These are phyloP conservation scores for Phacellophora camtschatica DNA, from an alignment of 30 jellyfish, hydroid and myxozoan genomes.

Conservation along the genomic window DNA sequence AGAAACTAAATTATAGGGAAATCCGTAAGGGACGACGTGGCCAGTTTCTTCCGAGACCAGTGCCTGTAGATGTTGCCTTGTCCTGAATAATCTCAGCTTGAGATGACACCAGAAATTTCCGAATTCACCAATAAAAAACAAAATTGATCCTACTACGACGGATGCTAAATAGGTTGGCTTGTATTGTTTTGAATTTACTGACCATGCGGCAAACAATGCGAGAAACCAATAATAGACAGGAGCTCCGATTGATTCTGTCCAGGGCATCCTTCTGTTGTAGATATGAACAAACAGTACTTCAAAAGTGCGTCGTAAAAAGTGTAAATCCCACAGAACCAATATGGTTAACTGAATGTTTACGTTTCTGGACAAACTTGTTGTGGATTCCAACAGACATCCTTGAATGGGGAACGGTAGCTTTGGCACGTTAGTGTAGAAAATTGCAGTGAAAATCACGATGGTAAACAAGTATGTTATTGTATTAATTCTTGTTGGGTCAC, in stretches of 20 bases:
- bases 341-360: neutral
- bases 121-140: conserved; percentile 66
- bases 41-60: conserved; percentile 57
- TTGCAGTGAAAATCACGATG: conserved; percentile 11
- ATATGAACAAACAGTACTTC: conserved; percentile 86
- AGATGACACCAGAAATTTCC: conserved; percentile 82
- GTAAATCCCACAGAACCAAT: conserved; percentile 70
- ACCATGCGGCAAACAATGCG: conserved; percentile 70
- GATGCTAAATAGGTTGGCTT: neutral
- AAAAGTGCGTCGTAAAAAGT: conserved; percentile 63
- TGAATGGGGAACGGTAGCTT: conserved; percentile 62
- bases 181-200: conserved; percentile 29
- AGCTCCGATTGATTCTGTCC: conserved; percentile 81
- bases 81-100: conserved; percentile 66
- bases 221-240: conserved; percentile 83
- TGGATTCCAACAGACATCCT: conserved; percentile 23
- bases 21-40: conserved; percentile 76
- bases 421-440: conserved; percentile 56
- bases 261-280: conserved; percentile 80
- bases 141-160: conserved; percentile 39
- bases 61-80: conserved; percentile 8
- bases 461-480: conserved; percentile 64
- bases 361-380: neutral
- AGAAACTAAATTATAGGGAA: conserved; percentile 28
- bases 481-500: conserved; percentile 70